A percentile compares a stretch with the other conserved stretches of the same genome.
Evolutionary conservation across 2,797 vertebrate genomes (phyloP).

Genomic region (Mycteria americana): DNA sequence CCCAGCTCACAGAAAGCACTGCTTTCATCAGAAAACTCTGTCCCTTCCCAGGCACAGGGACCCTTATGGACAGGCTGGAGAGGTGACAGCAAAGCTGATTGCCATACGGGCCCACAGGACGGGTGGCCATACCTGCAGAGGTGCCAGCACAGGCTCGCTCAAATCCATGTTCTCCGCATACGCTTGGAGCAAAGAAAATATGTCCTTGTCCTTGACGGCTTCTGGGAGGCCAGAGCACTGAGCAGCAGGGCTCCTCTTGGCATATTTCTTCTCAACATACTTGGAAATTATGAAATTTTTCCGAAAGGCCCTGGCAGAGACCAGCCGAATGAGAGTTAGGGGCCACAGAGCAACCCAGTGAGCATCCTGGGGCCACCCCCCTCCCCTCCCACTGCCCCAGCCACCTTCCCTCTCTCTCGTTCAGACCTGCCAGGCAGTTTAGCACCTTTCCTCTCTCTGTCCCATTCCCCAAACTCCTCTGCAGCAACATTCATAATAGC

Average conservation of each 20-base stretch:
- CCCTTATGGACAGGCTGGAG: background rate
- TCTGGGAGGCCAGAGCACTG: conserved; percentile 74
- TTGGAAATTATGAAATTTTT: conserved; percentile 84
- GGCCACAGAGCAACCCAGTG: background rate
- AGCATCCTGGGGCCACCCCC: too few relatives aligned
- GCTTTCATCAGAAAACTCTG: background rate
- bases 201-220: conserved; percentile 75
- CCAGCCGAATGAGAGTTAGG: background rate
- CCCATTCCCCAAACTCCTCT: background rate
- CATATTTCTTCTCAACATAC: conserved; percentile 81
- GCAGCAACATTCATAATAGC: background rate
- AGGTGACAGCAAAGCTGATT: background rate
- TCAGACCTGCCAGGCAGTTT: background rate
- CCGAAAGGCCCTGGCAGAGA: conserved; percentile 56
- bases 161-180: conserved; percentile 81
- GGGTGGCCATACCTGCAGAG: conserved; percentile 64
- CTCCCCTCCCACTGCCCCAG: background rate
- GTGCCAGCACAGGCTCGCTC: conserved; percentile 73
- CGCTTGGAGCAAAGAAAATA: conserved; percentile 82
- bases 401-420: background rate
- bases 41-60: background rate
- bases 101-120: rapidly evolving
- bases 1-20: background rate
- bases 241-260: conserved; percentile 62
- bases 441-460: background rate